Percentiles rank a stretch among this genome's conserved stretches.
These are phyloP conservation scores for Volucella bombylans DNA, from an alignment of 2,888 invertebrate species.

Conservation along the genomic window DNA sequence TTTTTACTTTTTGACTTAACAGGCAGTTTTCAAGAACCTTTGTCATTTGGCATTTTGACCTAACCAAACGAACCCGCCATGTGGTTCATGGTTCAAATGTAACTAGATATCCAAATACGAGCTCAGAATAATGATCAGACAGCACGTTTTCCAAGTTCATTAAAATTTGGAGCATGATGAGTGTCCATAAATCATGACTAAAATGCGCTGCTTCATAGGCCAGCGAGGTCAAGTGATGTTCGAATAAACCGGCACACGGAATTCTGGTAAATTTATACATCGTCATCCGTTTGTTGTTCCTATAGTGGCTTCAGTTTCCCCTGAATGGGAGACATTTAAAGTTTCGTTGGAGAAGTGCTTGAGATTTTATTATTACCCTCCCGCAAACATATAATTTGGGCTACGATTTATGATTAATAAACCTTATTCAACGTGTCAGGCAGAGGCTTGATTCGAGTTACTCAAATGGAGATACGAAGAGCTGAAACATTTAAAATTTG, in stretches of 20 bases:
- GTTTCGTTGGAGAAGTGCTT: constrained; percentile 8
- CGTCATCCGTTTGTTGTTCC: neutral
- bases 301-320: neutral
- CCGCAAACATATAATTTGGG: constrained; percentile 33
- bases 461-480: constrained; percentile 2
- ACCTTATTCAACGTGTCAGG: constrained; percentile 43
- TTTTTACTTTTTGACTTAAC: neutral
- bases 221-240: constrained; percentile 54
- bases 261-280: constrained; percentile 40
- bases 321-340: neutral
- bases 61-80: neutral
- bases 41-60: constrained; percentile 15
- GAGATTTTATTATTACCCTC: constrained; percentile 26
- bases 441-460: constrained; percentile 40
- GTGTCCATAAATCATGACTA: constrained; percentile 49
- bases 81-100: constrained; percentile 13
- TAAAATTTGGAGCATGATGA: constrained; percentile 46
- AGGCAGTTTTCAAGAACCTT: neutral
- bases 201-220: constrained; percentile 47
- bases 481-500: neutral
- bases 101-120: constrained; percentile 23
- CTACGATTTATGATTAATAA: constrained; percentile 50
- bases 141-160: constrained; percentile 35
- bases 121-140: constrained; percentile 17
- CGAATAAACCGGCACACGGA: constrained; percentile 18